A percentile compares a stretch with the other conserved stretches of the same genome.
Conservation (phyloP, 2,888 invertebrate species). For the Drosophila phalerata region DNA sequence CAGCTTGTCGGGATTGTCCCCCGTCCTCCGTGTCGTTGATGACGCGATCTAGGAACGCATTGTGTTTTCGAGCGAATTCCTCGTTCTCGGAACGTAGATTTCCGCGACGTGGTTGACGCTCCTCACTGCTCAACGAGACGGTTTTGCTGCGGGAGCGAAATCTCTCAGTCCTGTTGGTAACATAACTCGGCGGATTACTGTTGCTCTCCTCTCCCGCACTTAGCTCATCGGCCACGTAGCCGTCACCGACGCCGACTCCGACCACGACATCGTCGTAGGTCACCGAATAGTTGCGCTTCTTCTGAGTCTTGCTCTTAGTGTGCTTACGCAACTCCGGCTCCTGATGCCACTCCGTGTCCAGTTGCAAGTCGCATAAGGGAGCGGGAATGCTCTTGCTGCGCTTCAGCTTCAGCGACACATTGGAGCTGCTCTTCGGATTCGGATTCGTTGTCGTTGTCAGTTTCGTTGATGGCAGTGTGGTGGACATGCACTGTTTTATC, state of each 20-base stretch:
- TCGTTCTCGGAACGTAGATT: slow-evolving; percentile 89
- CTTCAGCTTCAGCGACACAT: slow-evolving; percentile 34
- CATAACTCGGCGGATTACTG: slow-evolving; percentile 18
- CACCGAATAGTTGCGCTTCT: slow-evolving; percentile 45
- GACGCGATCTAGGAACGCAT: slow-evolving; percentile 87
- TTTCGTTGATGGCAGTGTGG: slow-evolving; percentile 15
- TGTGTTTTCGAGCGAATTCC: slow-evolving; percentile 88
- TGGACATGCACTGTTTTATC: slow-evolving; percentile 37
- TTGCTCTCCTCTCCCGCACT: slow-evolving; percentile 58
- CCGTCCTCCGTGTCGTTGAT: slow-evolving; percentile 56
- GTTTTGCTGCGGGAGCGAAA: slow-evolving; percentile 82
- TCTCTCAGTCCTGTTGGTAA: background rate
- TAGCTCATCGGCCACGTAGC: slow-evolving; percentile 30
- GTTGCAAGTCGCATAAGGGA: slow-evolving; percentile 33
- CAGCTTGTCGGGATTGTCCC: background rate
- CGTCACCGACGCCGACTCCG: background rate
- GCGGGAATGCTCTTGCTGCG: slow-evolving; percentile 69
- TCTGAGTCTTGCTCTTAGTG: slow-evolving; percentile 5
- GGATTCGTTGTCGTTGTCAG: no score
- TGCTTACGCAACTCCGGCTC: background rate
- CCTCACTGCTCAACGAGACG: slow-evolving; percentile 61
- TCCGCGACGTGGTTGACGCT: slow-evolving; percentile 77
- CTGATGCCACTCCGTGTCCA: slow-evolving; percentile 34
- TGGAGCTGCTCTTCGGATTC: background rate
- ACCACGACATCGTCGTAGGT: slow-evolving; percentile 34